phyloP scores from a whole-genome alignment of 2,113 vertebrate species.

The Cottus gobio region DNA sequence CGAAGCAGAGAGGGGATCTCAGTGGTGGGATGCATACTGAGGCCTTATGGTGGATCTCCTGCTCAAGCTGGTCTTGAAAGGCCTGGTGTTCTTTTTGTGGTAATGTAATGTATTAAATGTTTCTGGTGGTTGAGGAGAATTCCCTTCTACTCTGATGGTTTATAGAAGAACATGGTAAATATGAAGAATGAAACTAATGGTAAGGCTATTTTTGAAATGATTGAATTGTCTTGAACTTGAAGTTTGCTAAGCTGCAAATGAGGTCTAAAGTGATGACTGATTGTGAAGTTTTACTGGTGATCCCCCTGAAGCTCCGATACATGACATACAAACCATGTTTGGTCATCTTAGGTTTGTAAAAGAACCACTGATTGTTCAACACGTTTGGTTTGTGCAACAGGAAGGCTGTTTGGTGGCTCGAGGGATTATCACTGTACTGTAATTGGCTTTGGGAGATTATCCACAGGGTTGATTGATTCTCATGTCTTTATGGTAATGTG shows the following conservation, averaged over 20 bases:
- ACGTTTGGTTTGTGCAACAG: slow-evolving; percentile 35
- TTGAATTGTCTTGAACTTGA: slow-evolving; percentile 28
- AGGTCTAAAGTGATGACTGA: slow-evolving; percentile 25
- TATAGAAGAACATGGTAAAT: slow-evolving; percentile 2
- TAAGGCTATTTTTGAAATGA: slow-evolving; percentile 15
- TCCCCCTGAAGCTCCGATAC: background rate
- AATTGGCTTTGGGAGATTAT: slow-evolving; percentile 61
- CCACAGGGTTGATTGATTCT: slow-evolving; percentile 50
- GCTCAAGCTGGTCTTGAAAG: slow-evolving; percentile 18
- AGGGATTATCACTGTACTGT: slow-evolving; percentile 73
- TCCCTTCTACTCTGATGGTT: background rate
- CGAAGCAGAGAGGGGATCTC: background rate
- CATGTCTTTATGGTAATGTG: slow-evolving; percentile 76
- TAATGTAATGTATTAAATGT: background rate
- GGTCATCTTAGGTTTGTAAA: slow-evolving; percentile 73
- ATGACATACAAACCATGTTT: slow-evolving; percentile 58
- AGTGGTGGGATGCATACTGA: background rate
- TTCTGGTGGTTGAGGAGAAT: background rate
- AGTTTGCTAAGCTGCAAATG: slow-evolving; percentile 28
- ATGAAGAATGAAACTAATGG: slow-evolving; percentile 4
- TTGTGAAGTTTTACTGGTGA: slow-evolving; percentile 4
- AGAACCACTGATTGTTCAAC: slow-evolving; percentile 66
- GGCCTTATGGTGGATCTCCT: background rate
- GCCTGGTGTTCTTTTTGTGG: background rate
- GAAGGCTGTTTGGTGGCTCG: slow-evolving; percentile 24